phyloP scores from a whole-genome alignment of 2,797 vertebrate species.

The Centroberyx gerrardi region DNA sequence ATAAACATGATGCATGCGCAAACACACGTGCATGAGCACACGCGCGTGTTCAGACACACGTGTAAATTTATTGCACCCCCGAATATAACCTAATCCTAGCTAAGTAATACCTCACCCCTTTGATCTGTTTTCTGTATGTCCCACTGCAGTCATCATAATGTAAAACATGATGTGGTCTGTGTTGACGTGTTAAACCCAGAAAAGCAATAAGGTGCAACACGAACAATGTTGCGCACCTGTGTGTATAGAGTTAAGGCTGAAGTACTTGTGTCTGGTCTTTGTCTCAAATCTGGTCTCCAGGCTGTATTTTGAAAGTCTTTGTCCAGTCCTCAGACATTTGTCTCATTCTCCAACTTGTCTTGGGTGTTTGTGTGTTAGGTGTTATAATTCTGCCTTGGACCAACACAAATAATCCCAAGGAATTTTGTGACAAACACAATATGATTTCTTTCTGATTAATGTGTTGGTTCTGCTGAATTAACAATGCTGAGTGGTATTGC shows the following conservation, averaged over 20 bases:
- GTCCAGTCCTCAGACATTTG: neutral
- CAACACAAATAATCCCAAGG: neutral
- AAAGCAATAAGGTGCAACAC: constrained; percentile 24
- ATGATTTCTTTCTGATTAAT: neutral
- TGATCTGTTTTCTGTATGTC: constrained; percentile 47
- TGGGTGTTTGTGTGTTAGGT: neutral
- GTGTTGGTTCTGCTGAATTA: neutral
- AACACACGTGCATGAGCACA: neutral
- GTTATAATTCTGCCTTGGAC: neutral
- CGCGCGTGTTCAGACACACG: constrained; percentile 47
- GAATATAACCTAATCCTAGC: neutral
- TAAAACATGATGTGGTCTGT: constrained; percentile 34
- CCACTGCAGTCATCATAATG: constrained; percentile 35
- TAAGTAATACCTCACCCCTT: constrained; percentile 39
- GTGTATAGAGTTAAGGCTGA: constrained; percentile 14
- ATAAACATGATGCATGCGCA: constrained; percentile 42
- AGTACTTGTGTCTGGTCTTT: constrained; percentile 5
- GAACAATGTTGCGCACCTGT: constrained; percentile 24
- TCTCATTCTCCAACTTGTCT: neutral
- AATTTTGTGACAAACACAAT: constrained; percentile 4
- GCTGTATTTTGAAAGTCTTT: neutral
- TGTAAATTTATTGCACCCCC: constrained; percentile 34
- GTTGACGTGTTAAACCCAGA: constrained; percentile 28
- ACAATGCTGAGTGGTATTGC: neutral
- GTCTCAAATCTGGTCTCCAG: neutral